Conservation (phyloP, 1,140 invertebrate genomes). For the Dendrolimus punctatus region DNA sequence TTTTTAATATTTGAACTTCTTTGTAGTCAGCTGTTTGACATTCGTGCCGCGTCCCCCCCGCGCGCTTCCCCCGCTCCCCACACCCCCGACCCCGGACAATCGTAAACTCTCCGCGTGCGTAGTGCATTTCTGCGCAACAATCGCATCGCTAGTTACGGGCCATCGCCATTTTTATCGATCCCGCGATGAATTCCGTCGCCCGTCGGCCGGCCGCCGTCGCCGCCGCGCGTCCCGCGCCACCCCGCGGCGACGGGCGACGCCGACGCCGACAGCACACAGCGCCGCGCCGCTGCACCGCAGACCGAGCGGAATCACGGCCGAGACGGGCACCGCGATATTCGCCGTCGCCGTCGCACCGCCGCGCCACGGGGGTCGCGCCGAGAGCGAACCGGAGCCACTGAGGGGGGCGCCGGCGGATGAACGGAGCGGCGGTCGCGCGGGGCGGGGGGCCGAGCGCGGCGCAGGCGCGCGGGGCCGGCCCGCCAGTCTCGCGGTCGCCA, state of each 20-base stretch:
- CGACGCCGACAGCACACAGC: slow-evolving; percentile 4
- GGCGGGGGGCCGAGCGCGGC: slow-evolving; percentile 5
- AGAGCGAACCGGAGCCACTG: background rate
- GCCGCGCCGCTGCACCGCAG: slow-evolving; percentile 2
- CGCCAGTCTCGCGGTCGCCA: slow-evolving; percentile 46
- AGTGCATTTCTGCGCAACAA: slow-evolving; percentile 15
- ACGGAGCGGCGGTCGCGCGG: background rate
- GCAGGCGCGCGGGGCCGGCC: slow-evolving; percentile 15
- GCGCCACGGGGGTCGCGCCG: slow-evolving; percentile 5
- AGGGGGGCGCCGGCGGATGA: background rate
- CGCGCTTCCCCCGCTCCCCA: slow-evolving; percentile 16
- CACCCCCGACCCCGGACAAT: slow-evolving; percentile 17
- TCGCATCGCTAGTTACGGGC: slow-evolving; percentile 11
- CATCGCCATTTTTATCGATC: slow-evolving; percentile 24
- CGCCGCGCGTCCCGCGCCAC: slow-evolving; percentile 15
- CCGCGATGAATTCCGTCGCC: slow-evolving; percentile 11
- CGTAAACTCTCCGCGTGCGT: slow-evolving; percentile 11
- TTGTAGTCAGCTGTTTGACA: slow-evolving; percentile 60
- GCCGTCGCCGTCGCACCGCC: background rate
- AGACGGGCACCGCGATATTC: too few species aligned
- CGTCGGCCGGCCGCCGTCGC: slow-evolving; percentile 10
- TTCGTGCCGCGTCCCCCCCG: slow-evolving; percentile 24
- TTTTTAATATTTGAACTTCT: slow-evolving; percentile 20
- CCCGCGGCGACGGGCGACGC: slow-evolving; percentile 7
- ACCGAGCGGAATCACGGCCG: background rate